phyloP scores from a whole-genome alignment of 2,113 vertebrate genomes.

The Poeciliopsis turrubarensis region DNA sequence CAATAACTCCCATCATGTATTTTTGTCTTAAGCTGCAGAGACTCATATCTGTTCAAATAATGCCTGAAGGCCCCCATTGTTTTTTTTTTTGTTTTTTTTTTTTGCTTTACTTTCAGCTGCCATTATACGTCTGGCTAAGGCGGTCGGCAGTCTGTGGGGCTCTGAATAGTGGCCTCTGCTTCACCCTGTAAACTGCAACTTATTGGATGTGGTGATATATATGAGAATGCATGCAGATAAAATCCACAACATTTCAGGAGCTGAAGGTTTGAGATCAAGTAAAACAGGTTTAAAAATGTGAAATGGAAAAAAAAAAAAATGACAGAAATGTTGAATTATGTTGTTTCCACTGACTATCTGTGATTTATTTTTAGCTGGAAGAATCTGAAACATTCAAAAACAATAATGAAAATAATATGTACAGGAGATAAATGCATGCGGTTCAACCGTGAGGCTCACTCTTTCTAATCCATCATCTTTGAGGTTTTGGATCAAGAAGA shows the following conservation, averaged over 20 bases:
- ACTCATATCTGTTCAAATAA: constrained; percentile 9
- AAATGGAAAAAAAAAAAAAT: not conserved
- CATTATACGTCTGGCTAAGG: constrained; percentile 52
- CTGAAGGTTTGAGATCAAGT: not conserved
- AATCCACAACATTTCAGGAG: constrained; percentile 6
- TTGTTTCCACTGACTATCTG: not conserved
- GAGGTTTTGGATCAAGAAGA: constrained; percentile 63
- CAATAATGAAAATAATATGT: not conserved
- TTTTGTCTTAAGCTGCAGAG: constrained; percentile 6
- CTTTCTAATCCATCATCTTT: constrained; percentile 42
- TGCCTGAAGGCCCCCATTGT: constrained; percentile 29
- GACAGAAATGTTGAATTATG: not conserved
- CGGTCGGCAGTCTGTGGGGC: constrained; percentile 47
- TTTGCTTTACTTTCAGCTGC: constrained; percentile 37
- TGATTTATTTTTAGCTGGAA: constrained; percentile 4
- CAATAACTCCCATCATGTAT: constrained; percentile 1
- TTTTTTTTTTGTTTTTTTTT: not conserved
- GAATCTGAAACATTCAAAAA: constrained; percentile 8
- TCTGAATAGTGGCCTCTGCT: constrained; percentile 42
- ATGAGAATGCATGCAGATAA: constrained; percentile 19
- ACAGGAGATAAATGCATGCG: not conserved
- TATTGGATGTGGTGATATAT: constrained; percentile 22
- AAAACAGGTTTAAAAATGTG: not conserved
- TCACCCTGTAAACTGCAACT: constrained; percentile 38
- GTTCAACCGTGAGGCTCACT: not conserved